Evolutionary conservation across 92 coral and sea anemone species (phyloP).

Genomic region (Epizoanthus ramosus): DNA sequence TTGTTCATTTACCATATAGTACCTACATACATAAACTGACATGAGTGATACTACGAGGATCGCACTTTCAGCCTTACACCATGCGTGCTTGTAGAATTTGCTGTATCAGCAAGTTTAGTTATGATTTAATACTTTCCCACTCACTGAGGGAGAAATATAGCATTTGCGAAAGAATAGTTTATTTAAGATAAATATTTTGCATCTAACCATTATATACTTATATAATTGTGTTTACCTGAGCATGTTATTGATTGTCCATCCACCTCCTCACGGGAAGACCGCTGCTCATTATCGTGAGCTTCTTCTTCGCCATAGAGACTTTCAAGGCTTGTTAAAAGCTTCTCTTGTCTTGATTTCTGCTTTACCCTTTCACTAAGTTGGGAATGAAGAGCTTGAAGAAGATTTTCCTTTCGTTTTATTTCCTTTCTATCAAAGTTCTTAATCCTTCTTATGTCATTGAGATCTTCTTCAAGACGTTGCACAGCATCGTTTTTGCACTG

Average conservation of each 20-base stretch:
- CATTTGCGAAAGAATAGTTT: too few relatives aligned
- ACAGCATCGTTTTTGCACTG: conserved; percentile 49
- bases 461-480: conserved; percentile 61
- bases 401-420: conserved; percentile 68
- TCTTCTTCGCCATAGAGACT: conserved; percentile 22
- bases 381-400: conserved; percentile 57
- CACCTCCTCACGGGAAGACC: neutral
- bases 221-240: conserved; percentile 9
- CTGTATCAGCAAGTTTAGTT: too few relatives aligned
- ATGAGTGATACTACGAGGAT: too few relatives aligned
- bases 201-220: neutral
- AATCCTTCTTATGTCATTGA: conserved; percentile 38
- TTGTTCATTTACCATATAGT: too few relatives aligned
- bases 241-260: neutral
- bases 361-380: conserved; percentile 73
- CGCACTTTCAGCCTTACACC: too few relatives aligned
- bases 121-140: too few relatives aligned
- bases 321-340: conserved; percentile 41
- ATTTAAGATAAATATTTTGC: too few relatives aligned
- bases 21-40: too few relatives aligned
- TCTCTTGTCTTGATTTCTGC: conserved; percentile 67
- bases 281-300: neutral
- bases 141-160: too few relatives aligned
- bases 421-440: conserved; percentile 29
- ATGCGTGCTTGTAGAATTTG: too few relatives aligned